Evolutionary conservation across 64 coral and sea anemone genomes (phyloP).

Genomic region (Porites lutea): DNA sequence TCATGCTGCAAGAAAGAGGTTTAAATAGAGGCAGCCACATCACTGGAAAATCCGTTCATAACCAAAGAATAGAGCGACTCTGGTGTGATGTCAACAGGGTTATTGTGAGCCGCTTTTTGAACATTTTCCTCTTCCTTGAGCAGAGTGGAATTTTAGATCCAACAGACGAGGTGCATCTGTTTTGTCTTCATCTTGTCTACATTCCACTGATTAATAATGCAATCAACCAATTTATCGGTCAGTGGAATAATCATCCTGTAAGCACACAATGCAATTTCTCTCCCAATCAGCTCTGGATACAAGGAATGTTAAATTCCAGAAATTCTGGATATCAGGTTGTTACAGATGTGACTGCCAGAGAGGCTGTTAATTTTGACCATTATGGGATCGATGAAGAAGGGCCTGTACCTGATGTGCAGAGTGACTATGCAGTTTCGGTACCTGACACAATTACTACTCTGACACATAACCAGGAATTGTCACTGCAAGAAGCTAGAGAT

Average conservation of each 20-base stretch:
- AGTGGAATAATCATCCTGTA: slow-evolving; percentile 61
- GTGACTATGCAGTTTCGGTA: too few relatives aligned
- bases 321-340: slow-evolving; percentile 42
- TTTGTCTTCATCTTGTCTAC: slow-evolving; percentile 58
- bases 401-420: too few relatives aligned
- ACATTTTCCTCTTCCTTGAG: slow-evolving; percentile 69
- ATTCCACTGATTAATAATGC: too few relatives aligned
- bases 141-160: slow-evolving; percentile 48
- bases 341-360: slow-evolving; percentile 28
- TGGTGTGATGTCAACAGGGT: slow-evolving; percentile 64
- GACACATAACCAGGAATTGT: slow-evolving; percentile 26
- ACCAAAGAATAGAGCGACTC: slow-evolving; percentile 50
- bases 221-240: slow-evolving; percentile 3
- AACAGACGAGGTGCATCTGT: slow-evolving; percentile 60
- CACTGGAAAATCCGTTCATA: slow-evolving; percentile 51
- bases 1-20: slow-evolving; percentile 51
- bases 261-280: slow-evolving; percentile 48
- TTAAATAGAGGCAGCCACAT: slow-evolving; percentile 60
- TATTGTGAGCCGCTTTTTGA: slow-evolving; percentile 31
- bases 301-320: slow-evolving; percentile 44
- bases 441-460: too few relatives aligned
- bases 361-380: too few relatives aligned
- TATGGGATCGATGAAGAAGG: too few relatives aligned
- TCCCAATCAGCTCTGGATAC: slow-evolving; percentile 61
- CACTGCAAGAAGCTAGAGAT: slow-evolving; percentile 18